Conservation (phyloP, 2,888 invertebrate species). For the Lysandra bellargus region DNA sequence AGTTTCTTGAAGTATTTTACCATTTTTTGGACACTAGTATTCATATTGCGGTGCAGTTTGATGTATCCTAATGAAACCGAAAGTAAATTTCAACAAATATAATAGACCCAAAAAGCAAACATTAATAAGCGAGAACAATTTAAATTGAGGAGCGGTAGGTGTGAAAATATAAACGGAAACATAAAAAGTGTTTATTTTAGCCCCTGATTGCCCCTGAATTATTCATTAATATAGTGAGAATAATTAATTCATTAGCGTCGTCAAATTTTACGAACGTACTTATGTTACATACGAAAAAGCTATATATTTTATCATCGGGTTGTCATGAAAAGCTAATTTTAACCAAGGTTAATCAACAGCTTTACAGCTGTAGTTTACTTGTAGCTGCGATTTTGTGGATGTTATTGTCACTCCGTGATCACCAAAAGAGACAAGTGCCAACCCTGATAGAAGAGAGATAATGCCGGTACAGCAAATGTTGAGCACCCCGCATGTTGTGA, state of each 20-base stretch:
- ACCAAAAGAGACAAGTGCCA: background rate
- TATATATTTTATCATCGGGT: background rate
- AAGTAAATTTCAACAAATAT: background rate
- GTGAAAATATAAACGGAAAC: constrained; percentile 11
- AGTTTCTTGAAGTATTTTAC: background rate
- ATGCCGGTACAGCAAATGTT: constrained; percentile 44
- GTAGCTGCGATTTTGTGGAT: background rate
- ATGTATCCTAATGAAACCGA: background rate
- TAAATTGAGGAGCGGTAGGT: background rate
- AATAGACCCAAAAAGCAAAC: background rate
- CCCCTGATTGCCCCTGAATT: background rate
- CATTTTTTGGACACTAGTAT: background rate
- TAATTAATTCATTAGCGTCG: background rate
- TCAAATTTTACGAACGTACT: constrained; percentile 12
- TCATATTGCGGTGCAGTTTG: background rate
- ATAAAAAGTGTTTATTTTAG: constrained; percentile 6
- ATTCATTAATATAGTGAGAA: background rate
- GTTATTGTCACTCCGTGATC: background rate
- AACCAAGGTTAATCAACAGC: background rate
- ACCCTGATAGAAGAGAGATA: constrained; percentile 32
- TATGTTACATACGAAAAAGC: background rate
- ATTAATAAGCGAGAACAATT: background rate
- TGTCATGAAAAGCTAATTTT: constrained; percentile 1
- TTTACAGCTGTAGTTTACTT: background rate
- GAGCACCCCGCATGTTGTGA: constrained; percentile 70